These are phyloP conservation scores for Tenodera sinensis DNA, from an alignment of 2,888 invertebrate species.

Conservation along the genomic window DNA sequence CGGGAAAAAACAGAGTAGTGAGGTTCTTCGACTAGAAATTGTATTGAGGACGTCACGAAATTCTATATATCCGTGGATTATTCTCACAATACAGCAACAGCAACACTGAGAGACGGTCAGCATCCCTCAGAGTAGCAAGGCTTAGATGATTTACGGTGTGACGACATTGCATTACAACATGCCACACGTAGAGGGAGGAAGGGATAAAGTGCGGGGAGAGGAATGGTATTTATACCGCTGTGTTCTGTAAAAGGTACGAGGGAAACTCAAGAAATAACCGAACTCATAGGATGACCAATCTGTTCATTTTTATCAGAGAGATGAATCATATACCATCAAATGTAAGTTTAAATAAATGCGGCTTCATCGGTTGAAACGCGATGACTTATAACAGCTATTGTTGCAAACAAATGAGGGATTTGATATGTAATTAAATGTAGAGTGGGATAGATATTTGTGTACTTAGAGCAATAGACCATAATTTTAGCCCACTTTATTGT, in stretches of 20 bases:
- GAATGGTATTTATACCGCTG: not conserved
- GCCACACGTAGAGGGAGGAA: not conserved
- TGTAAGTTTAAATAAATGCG: no score
- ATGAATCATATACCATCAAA: no score
- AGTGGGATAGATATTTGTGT: no score
- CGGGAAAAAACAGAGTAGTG: no score
- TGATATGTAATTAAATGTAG: no score
- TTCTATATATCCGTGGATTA: not conserved
- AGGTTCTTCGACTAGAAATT: no score
- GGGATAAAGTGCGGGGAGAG: not conserved
- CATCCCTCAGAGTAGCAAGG: not conserved
- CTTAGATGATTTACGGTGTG: slow-evolving; percentile 24
- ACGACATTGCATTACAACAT: slow-evolving; percentile 17
- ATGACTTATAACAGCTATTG: no score
- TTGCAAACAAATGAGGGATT: no score
- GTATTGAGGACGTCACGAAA: not conserved
- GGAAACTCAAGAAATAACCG: not conserved
- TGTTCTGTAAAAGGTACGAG: not conserved
- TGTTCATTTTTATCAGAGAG: not conserved
- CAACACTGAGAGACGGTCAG: not conserved
- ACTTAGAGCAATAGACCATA: no score
- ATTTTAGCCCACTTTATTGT: no score
- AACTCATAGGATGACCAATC: not conserved
- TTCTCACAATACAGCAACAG: not conserved
- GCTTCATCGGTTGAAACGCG: no score